phyloP scores from a whole-genome alignment of 2,888 invertebrate species.

The Xiphydria camelus region DNA sequence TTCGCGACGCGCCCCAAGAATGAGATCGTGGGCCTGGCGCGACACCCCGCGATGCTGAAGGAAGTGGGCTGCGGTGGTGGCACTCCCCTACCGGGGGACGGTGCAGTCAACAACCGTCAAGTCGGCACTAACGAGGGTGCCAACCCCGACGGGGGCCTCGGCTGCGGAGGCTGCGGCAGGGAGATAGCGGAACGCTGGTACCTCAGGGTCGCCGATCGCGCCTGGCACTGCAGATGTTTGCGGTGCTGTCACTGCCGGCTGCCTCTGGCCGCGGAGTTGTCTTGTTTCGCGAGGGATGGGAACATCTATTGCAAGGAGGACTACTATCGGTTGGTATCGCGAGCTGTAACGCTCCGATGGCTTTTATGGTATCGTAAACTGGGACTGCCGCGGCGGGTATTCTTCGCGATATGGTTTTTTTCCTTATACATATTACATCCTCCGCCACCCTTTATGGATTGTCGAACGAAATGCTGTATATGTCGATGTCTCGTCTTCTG shows the following conservation, averaged over 20 bases:
- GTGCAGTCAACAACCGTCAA: conserved; percentile 57
- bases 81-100: conserved; percentile 61
- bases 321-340: conserved; percentile 77
- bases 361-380: too few relatives aligned
- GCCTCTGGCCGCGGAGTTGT: conserved; percentile 81
- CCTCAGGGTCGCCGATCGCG: conserved; percentile 82
- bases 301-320: conserved; percentile 94
- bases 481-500: too few relatives aligned
- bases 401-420: too few relatives aligned
- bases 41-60: conserved; percentile 64
- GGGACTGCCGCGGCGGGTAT: too few relatives aligned
- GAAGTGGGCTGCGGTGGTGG: conserved; percentile 61
- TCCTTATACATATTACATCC: too few relatives aligned
- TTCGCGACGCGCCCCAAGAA: conserved; percentile 23
- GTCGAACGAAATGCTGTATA: too few relatives aligned
- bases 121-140: conserved; percentile 41
- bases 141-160: conserved; percentile 41
- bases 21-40: conserved; percentile 23
- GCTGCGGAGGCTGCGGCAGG: conserved; percentile 66
- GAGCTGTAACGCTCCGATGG: too few relatives aligned
- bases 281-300: conserved; percentile 87
- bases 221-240: conserved; percentile 87
- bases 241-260: conserved; percentile 83
- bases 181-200: conserved; percentile 70
- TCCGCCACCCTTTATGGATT: too few relatives aligned